phyloP scores from a whole-genome alignment of 2,113 vertebrate species.

The Bufo gargarizans region DNA sequence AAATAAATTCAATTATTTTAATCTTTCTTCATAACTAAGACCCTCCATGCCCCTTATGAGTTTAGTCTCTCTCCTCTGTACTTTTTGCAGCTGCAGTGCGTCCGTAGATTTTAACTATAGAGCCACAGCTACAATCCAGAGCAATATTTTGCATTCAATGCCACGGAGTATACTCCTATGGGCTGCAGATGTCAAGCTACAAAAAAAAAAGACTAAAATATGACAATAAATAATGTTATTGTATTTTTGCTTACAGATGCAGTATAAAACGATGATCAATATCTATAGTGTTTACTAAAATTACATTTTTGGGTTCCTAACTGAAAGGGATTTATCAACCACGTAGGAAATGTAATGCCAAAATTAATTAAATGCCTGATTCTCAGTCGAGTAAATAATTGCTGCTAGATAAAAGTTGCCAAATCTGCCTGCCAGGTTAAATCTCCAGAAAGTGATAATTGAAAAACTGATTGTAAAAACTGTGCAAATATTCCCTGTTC shows the following conservation, averaged over 20 bases:
- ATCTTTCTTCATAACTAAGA: no score
- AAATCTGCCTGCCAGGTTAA: conserved; percentile 5
- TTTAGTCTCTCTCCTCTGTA: no score
- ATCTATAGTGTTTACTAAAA: background rate
- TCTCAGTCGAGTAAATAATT: conserved; percentile 15
- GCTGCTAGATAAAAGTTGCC: background rate
- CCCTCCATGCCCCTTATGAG: no score
- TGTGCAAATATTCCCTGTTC: background rate
- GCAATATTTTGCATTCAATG: no score
- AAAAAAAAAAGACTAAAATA: background rate
- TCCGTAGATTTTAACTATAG: no score
- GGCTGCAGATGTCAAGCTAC: no score
- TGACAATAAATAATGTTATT: background rate
- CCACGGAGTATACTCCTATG: no score
- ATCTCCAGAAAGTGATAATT: conserved; percentile 29
- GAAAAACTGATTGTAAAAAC: background rate
- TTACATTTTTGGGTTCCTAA: background rate
- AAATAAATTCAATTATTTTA: no score
- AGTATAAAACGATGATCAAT: background rate
- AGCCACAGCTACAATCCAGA: no score
- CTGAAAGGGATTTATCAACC: background rate
- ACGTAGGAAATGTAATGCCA: background rate
- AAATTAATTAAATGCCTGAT: background rate
- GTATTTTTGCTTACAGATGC: no score
- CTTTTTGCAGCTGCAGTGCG: no score